Evolutionary conservation across 2,888 invertebrate species (phyloP), one percentile per base, ranked within the genome.

Genomic region (Trichogramma dendrolimi): DNA sequence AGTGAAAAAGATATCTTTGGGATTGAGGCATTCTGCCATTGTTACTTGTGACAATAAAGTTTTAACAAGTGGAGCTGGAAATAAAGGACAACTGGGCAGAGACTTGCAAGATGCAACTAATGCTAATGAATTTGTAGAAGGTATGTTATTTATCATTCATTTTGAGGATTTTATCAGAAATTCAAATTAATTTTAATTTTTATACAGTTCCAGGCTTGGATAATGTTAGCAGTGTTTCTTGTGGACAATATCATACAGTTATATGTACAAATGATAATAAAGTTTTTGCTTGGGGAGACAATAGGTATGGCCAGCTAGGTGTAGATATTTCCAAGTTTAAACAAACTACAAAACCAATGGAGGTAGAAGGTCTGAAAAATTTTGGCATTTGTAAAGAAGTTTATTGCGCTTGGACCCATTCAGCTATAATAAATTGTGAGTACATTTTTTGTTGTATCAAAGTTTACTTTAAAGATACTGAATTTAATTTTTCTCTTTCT

Each of bases 241-340:
- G 91, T 78, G 94, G 94, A 2, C 92, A 94, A 78, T 87, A 91
- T 72, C 92, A 92, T 75, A 87, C 89, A 6, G 76, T 90, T 46
- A 86, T 85, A 8, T 71, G 86, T 58, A 82, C 81, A 49, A 75
- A 76, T 38, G 77, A 80, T 68, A 87, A 86, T 70, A 85, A 83
- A 60, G 81, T 87, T 63, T 90, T 83, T 81, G 87, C 82, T 10
- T 91, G 92, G 86, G 95, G 95, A 40, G 90, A 91, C 71, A 94
- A 93, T 73, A 91, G 88, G 78, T 88, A 87, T 77, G 90, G 92
- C 0, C 94, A 94, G 73, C 79, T 91, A 56, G 86, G 89, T 8
- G 72, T 86, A 7, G 83, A 84, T 69, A 64, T 60, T 6, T 42
- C 52, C 7, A 6, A 72, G 80, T 79, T 60, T 83, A 85, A 54